A percentile compares a stretch with the other conserved stretches of the same genome.
These are phyloP conservation scores for Nasua narica DNA, from an alignment of 2,797 vertebrate genomes.

Conservation along the genomic window DNA sequence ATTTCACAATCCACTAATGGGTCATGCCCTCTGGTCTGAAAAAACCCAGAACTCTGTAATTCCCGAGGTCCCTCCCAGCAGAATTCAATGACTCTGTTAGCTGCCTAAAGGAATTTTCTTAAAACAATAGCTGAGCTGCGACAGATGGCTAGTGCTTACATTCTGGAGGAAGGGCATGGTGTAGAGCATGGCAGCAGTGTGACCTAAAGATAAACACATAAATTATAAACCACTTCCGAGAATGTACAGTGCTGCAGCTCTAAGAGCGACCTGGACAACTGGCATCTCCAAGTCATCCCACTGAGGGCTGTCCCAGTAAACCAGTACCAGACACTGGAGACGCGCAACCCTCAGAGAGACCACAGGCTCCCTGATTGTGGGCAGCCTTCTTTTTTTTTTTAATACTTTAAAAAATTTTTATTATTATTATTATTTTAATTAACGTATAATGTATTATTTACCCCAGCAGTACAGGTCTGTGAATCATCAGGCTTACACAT, in stretches of 20 bases:
- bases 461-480: too few relatives aligned
- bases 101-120: constrained; percentile 50
- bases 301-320: background rate
- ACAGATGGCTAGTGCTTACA: constrained; percentile 11
- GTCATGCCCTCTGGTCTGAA: constrained; percentile 27
- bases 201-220: constrained; percentile 41
- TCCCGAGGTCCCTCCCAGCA: constrained; percentile 17
- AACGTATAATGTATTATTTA: too few relatives aligned
- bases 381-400: background rate
- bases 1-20: constrained; percentile 51
- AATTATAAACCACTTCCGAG: background rate
- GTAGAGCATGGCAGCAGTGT: constrained; percentile 26
- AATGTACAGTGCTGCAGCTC: background rate
- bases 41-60: constrained; percentile 44
- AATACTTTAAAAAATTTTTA: too few relatives aligned
- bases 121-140: constrained; percentile 52
- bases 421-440: too few relatives aligned
- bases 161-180: constrained; percentile 31
- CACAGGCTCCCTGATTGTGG: background rate
- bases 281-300: background rate
- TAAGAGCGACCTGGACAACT: background rate
- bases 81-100: constrained; percentile 38
- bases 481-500: too few relatives aligned
- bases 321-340: background rate
- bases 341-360: background rate